phyloP scores from a whole-genome alignment of 2,888 invertebrate genomes.

The Camponotus fellah region DNA sequence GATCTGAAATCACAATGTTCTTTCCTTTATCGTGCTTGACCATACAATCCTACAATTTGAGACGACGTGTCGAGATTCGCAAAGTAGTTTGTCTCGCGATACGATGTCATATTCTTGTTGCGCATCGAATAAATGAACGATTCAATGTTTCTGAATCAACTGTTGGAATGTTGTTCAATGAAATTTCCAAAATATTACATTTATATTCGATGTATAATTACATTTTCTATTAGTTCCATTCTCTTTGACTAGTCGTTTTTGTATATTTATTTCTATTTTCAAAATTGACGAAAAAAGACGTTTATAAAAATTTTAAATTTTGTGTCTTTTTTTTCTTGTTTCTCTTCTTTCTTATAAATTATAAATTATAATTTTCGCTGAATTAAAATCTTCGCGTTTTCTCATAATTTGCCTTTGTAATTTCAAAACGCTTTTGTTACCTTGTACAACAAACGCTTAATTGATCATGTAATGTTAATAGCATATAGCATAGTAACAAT shows the following conservation, averaged over 20 bases:
- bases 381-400: not conserved
- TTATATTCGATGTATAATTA: not conserved
- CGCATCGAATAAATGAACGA: not conserved
- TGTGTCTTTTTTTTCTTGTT: not conserved
- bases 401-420: not conserved
- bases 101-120: constrained; percentile 3
- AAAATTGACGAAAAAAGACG: not conserved
- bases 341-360: not conserved
- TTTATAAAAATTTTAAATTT: not conserved
- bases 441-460: not conserved
- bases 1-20: constrained; percentile 11
- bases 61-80: constrained; percentile 11
- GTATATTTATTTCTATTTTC: not conserved
- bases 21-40: not conserved
- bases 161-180: not conserved
- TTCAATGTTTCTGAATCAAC: not conserved
- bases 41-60: constrained; percentile 8
- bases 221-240: not conserved
- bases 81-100: not conserved
- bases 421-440: not conserved
- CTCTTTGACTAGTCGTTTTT: not conserved
- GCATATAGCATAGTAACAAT: constrained; percentile 4
- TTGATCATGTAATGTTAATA: constrained; percentile 4
- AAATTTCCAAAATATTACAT: not conserved
- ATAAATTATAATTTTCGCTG: not conserved